Base-by-base conservation (phyloP, 2,888 invertebrate species). In the Andrena minutula region DNA sequence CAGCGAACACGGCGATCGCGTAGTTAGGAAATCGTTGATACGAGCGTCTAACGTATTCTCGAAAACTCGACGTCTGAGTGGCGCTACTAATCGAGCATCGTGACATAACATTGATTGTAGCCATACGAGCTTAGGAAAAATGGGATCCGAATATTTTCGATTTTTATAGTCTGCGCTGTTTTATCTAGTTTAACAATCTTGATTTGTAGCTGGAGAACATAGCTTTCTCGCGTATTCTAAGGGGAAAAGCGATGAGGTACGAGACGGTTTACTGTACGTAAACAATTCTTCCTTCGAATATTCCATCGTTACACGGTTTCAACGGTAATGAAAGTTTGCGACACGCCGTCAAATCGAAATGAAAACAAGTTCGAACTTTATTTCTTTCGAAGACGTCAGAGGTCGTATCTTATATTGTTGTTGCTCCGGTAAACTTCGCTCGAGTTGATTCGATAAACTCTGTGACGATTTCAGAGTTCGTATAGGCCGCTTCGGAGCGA, bases 331-430 rank as follows among this genome's bases (percentile, higher is more conserved):
- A 75, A 61, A 51, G 69, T 61, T 51, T 10, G 8, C 20, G 32
- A 5, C 10, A 26, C 16, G 8, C 3, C 41, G 65, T 60, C 30
- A 30, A n/a, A 6, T 76, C 41, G n/a, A 2, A 47, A 66, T 12
- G 65, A 76, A 77, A 76, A 78, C 77, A 78, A 72, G 64, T 49
- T 66, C 35, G 23, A 74, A 32, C 20, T 63, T 28, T 32, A n/a
- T 20, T 32, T 70, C 51, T 61, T 61, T 26, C 23, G 28, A 5
- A 10, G n/a, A 32, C 20, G 26, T 53, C 23, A 56, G 78, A 61
- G 66, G 78, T 68, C 78, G 61, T 51, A 6, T 26, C 47, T 56
- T 23, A 7, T 35, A 10, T 63, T 61, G 41, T 78, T 77, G 63
- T 76, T 30, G 47, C 20, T 28, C 41, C 35, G n/a, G 53, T 56